A percentile compares a stretch with the other conserved stretches of the same genome.
phyloP scores from a whole-genome alignment of 2,888 invertebrate genomes.

The Campoplex nolae region DNA sequence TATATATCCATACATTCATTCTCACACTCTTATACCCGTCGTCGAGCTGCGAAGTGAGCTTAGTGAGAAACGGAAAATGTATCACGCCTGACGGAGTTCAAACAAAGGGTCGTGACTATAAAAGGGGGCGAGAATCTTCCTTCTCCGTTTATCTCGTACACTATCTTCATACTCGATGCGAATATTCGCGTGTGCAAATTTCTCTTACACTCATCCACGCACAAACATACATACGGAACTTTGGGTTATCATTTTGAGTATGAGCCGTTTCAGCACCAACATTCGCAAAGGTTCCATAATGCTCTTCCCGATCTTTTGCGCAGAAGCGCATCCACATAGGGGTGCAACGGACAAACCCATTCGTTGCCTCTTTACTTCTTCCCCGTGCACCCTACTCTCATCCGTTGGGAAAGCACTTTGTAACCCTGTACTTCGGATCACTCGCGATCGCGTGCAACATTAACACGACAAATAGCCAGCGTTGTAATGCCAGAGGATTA shows the following conservation, averaged over 20 bases:
- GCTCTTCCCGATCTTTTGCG: slow-evolving; percentile 25
- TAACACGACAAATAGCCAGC: slow-evolving; percentile 75
- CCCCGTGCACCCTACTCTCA: slow-evolving; percentile 27
- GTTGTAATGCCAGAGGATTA: slow-evolving; percentile 74
- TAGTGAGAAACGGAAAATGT: slow-evolving; percentile 80
- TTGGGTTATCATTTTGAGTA: slow-evolving; percentile 51
- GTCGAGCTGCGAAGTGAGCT: slow-evolving; percentile 64
- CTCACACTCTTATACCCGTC: slow-evolving; percentile 28
- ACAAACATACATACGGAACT: slow-evolving; percentile 7
- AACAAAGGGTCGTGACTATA: slow-evolving; percentile 79
- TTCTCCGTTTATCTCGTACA: slow-evolving; percentile 48
- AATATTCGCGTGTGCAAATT: slow-evolving; percentile 26
- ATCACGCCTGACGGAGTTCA: slow-evolving; percentile 81
- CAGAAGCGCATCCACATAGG: slow-evolving; percentile 30
- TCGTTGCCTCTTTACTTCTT: slow-evolving; percentile 43
- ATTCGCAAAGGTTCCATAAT: slow-evolving; percentile 2
- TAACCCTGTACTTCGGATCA: slow-evolving; percentile 58
- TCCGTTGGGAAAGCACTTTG: slow-evolving; percentile 52
- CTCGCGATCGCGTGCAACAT: slow-evolving; percentile 72
- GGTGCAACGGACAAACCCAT: slow-evolving; percentile 21
- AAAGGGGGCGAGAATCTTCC: slow-evolving; percentile 69
- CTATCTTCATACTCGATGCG: not conserved
- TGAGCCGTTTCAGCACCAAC: slow-evolving; percentile 15
- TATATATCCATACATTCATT: not conserved
- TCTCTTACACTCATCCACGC: slow-evolving; percentile 1